Conservation (phyloP, 1,140 invertebrate species). For the Drosophila teissieri region DNA sequence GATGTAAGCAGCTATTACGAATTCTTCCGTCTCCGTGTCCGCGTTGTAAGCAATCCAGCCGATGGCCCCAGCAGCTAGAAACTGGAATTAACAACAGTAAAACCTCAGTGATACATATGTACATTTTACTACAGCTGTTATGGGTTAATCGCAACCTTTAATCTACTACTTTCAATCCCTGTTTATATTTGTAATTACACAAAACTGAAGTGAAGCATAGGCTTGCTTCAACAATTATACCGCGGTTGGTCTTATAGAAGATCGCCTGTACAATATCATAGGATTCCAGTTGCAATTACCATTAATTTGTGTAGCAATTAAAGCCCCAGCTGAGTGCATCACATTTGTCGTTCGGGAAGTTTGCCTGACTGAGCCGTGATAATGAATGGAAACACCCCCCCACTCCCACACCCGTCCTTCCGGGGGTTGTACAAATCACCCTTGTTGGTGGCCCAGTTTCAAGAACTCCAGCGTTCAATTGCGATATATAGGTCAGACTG, state of each 20-base stretch:
- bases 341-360: slow-evolving; percentile 33
- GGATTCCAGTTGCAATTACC: slow-evolving; percentile 37
- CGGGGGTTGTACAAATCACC: slow-evolving; percentile 30
- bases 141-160: too few species aligned
- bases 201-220: too few species aligned
- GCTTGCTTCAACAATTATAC: not conserved
- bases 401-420: not conserved
- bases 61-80: slow-evolving; percentile 66
- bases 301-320: slow-evolving; percentile 65
- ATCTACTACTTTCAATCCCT: too few species aligned
- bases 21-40: slow-evolving; percentile 60
- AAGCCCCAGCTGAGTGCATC: slow-evolving; percentile 31
- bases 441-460: slow-evolving; percentile 37
- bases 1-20: slow-evolving; percentile 64
- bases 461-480: slow-evolving; percentile 21
- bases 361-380: slow-evolving; percentile 23
- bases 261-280: slow-evolving; percentile 12
- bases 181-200: too few species aligned
- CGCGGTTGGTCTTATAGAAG: not conserved
- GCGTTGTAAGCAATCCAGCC: slow-evolving; percentile 70
- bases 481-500: slow-evolving; percentile 67
- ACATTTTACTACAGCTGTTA: too few species aligned
- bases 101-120: not conserved
- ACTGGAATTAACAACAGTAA: slow-evolving; percentile 45
- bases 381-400: slow-evolving; percentile 18